Evolutionary conservation across 2,113 vertebrate species (phyloP), one percentile per base, ranked within the genome.

Genomic region (Eolophus roseicapilla): DNA sequence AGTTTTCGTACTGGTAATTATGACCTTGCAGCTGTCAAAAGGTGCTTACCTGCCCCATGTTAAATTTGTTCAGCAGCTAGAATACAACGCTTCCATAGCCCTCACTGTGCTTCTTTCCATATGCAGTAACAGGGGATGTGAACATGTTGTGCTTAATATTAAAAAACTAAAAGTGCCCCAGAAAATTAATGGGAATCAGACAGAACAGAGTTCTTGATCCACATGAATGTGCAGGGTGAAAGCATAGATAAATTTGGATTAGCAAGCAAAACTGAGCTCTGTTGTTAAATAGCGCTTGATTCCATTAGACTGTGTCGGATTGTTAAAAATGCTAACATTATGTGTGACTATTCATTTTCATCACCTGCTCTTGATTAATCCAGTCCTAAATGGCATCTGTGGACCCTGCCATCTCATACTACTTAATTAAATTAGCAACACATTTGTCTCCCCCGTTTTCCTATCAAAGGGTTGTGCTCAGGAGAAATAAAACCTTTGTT

Each of bases 401-500:
- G 93, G 97, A 97, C 97, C 96, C 92, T 96, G 97, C 97, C 98
- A 98, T 97, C 97, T 97, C 98, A 97, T 97, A 97, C 95, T 88
- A 97, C 97, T 98, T 98, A 98, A 98, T 98, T 98, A 98, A 98
- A 98, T 98, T 98, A 99, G 98, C 96, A 83, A 97, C 97, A 97
- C 98, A 98, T 98, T 98, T 98, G 98, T 98, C 98, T 98, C 97
- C 97, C 97, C 97, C 88, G n/a, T 98, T 98, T 98, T 98, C 96
- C 97, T 98, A 98, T 98, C 98, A 98, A 97, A 98, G 98, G 96
- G 97, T 85, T 98, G 98, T 97, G 98, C 97, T 98, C 97, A 95
- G 97, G 97, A 98, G 98, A 98, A 98, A 98, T 98, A 96, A 97
- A 98, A 97, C 96, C 98, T 98, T 98, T 98, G 98, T 98, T 98